Evolutionary conservation across 2,797 vertebrate genomes (phyloP).

Genomic region (Bovichtus variegatus): DNA sequence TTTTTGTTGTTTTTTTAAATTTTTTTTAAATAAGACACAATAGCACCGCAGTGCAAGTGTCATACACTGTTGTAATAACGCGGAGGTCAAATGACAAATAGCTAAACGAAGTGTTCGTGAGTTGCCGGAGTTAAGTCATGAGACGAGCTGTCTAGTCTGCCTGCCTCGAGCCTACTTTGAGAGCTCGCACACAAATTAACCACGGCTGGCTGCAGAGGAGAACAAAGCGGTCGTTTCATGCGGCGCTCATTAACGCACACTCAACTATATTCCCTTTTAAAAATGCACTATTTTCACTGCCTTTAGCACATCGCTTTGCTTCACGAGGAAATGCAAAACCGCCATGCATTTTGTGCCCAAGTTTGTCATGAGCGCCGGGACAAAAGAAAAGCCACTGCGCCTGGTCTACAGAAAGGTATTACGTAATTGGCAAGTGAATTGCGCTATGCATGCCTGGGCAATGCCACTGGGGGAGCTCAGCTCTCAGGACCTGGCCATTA

Average conservation of each 20-base stretch:
- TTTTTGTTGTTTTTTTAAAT: not conserved
- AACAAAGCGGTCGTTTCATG: conserved; percentile 85
- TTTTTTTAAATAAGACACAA: not conserved
- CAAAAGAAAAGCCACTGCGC: conserved; percentile 81
- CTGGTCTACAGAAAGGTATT: conserved; percentile 78
- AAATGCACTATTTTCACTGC: not conserved
- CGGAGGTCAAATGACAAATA: conserved; percentile 30
- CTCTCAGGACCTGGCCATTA: conserved; percentile 48
- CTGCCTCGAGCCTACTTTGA: conserved; percentile 74
- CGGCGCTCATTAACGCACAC: conserved; percentile 72
- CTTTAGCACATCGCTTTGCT: fast-evolving
- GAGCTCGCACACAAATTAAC: conserved; percentile 72
- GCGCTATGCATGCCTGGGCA: conserved; percentile 84
- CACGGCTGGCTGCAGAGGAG: conserved; percentile 80
- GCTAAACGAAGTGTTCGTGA: conserved; percentile 31
- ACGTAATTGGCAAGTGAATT: conserved; percentile 84
- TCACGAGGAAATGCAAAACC: not conserved
- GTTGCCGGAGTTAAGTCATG: conserved; percentile 61
- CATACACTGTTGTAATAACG: conserved; percentile 2
- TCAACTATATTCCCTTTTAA: conserved; percentile 8
- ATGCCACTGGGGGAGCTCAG: conserved; percentile 73
- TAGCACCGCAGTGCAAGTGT: not conserved
- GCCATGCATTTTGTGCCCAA: conserved; percentile 17
- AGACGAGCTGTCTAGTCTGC: conserved; percentile 69
- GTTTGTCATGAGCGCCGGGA: conserved; percentile 63